These are phyloP conservation scores for Geotrupes spiniger DNA, from an alignment of 2,888 invertebrate species.

Conservation along the genomic window DNA sequence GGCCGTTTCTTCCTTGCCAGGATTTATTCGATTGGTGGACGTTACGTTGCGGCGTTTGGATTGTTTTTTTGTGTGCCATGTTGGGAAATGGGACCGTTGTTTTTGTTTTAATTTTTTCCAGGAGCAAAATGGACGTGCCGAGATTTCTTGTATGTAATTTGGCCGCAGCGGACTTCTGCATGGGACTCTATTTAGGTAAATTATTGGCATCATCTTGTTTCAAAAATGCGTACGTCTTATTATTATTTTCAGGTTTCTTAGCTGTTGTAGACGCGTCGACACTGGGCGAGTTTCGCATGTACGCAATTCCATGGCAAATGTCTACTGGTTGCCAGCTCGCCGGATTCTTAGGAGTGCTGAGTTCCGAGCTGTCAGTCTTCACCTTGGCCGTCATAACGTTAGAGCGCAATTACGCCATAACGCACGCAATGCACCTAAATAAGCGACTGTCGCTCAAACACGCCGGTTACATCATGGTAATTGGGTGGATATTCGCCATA, in stretches of 20 bases:
- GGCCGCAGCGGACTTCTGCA: constrained; percentile 95
- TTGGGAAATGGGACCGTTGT: constrained; percentile 95
- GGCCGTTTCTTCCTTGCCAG: constrained; percentile 93
- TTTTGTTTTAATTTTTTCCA: constrained; percentile 85
- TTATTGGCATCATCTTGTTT: too few species aligned
- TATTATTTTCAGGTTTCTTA: constrained; percentile 69
- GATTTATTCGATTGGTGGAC: constrained; percentile 99
- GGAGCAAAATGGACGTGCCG: constrained; percentile 94
- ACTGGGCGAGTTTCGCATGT: constrained; percentile 91
- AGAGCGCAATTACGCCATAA: constrained; percentile 95
- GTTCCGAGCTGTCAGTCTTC: constrained; percentile 92
- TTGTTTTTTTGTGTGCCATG: constrained; percentile 92
- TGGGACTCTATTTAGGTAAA: constrained; percentile 88
- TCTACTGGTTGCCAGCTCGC: constrained; percentile 89
- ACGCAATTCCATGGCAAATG: constrained; percentile 97
- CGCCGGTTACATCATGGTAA: constrained; percentile 87
- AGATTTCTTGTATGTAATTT: constrained; percentile 95
- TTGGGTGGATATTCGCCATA: constrained; percentile 89
- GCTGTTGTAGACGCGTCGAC: constrained; percentile 96
- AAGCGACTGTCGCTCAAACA: constrained; percentile 87
- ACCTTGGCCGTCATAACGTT: constrained; percentile 94
- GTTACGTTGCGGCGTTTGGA: constrained; percentile 93
- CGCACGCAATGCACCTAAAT: constrained; percentile 96
- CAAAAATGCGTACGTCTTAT: too few species aligned
- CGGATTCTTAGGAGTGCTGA: constrained; percentile 91